phyloP scores from a whole-genome alignment of 2,113 vertebrate genomes.

The Cololabis saira region DNA sequence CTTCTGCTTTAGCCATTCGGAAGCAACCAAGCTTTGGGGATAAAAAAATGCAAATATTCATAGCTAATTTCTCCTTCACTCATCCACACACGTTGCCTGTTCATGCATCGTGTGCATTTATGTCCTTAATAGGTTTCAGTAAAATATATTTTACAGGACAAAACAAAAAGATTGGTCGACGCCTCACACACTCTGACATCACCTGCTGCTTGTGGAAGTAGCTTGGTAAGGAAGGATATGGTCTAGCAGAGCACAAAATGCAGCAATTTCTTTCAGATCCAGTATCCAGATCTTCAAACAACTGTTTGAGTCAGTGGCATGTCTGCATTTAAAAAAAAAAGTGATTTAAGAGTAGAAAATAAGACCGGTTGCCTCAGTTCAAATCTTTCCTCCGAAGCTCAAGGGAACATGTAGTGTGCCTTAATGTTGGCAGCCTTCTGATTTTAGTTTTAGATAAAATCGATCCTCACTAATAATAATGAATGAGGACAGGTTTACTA shows the following conservation, averaged over 20 bases:
- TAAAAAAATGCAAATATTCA: no score
- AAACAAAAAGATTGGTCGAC: constrained; percentile 6
- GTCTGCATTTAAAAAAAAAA: constrained; percentile 11
- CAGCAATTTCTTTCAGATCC: constrained; percentile 22
- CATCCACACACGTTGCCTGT: background rate
- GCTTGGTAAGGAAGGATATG: constrained; percentile 17
- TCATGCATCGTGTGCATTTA: background rate
- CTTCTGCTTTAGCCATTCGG: no score
- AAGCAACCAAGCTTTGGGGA: no score
- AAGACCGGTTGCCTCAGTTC: constrained; percentile 16
- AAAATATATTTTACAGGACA: background rate
- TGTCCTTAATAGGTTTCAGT: background rate
- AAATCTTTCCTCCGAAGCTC: constrained; percentile 25
- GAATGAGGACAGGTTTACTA: background rate
- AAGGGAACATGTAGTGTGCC: no score
- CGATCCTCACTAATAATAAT: background rate
- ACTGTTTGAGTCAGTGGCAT: constrained; percentile 22
- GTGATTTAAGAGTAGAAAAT: constrained; percentile 21
- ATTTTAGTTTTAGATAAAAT: background rate
- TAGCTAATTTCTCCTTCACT: no score
- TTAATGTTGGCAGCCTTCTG: no score
- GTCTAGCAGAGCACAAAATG: constrained; percentile 56
- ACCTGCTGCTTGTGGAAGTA: constrained; percentile 36
- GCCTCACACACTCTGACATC: constrained; percentile 47
- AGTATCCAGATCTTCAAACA: constrained; percentile 44